Conservation (phyloP, 2,888 invertebrate genomes). For the Rhodophaea formosa region DNA sequence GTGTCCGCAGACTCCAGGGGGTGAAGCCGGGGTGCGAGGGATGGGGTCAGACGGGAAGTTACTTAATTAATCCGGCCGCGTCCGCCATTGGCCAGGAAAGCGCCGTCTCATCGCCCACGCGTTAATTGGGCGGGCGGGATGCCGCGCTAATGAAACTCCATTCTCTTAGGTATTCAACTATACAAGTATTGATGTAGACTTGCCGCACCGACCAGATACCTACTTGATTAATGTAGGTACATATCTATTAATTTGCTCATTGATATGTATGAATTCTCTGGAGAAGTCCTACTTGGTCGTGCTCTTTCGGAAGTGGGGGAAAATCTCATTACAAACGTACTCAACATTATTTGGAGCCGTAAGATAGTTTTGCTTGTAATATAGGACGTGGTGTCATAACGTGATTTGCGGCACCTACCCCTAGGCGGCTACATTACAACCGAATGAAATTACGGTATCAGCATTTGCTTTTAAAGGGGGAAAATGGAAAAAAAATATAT, state of each 20-base stretch:
- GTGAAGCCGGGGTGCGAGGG: conserved; percentile 45
- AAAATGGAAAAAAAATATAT: conserved; percentile 45
- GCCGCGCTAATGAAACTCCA: conserved; percentile 70
- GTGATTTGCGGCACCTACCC: conserved; percentile 17
- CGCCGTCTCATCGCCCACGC: conserved; percentile 75
- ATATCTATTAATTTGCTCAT: background rate
- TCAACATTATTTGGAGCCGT: conserved; percentile 9
- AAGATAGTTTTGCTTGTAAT: conserved; percentile 14
- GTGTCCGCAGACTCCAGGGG: conserved; percentile 78
- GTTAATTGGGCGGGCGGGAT: conserved; percentile 79
- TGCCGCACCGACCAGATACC: background rate
- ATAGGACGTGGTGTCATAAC: conserved; percentile 16
- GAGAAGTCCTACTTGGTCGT: background rate
- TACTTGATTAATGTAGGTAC: background rate
- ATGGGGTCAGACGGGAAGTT: conserved; percentile 69
- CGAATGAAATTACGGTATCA: conserved; percentile 36
- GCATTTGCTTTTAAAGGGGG: conserved; percentile 46
- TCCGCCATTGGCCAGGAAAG: conserved; percentile 75
- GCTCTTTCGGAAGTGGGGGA: background rate
- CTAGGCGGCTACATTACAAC: conserved; percentile 24
- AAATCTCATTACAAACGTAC: conserved; percentile 11
- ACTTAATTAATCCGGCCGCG: conserved; percentile 80
- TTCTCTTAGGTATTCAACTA: conserved; percentile 39
- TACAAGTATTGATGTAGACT: conserved; percentile 20
- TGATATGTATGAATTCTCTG: background rate